Conservation (phyloP, 1,140 invertebrate species). For the Pogonus chalceus region DNA sequence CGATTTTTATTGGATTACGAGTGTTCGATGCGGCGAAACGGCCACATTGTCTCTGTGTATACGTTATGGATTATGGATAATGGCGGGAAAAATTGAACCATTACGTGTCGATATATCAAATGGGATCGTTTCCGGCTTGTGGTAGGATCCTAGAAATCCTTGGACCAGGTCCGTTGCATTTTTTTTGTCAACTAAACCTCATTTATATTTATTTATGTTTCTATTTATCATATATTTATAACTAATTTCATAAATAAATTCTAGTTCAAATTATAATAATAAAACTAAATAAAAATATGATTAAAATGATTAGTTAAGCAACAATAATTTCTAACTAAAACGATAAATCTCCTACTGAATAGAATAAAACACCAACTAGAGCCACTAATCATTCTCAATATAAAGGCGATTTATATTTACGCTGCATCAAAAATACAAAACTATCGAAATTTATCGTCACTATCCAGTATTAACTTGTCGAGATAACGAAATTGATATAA, state of each 20-base stretch:
- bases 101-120: conserved; percentile 2
- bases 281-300: background rate
- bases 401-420: background rate
- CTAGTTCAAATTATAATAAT: background rate
- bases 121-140: background rate
- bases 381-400: background rate
- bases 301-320: background rate
- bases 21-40: background rate
- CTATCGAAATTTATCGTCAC: background rate
- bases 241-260: too few relatives aligned
- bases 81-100: conserved; percentile 6
- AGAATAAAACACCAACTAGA: background rate
- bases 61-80: conserved; percentile 4
- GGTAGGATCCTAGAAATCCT: background rate
- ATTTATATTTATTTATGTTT: background rate
- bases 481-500: background rate
- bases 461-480: background rate
- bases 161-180: background rate
- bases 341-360: background rate
- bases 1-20: conserved; percentile 7
- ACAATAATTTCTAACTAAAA: background rate
- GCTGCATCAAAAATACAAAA: background rate
- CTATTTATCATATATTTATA: background rate
- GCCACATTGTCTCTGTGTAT: conserved; percentile 3
- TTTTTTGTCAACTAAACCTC: background rate